Evolutionary conservation across 2,113 vertebrate genomes (phyloP), one percentile per base, ranked within the genome.

Genomic region (Poeciliopsis retropinna): DNA sequence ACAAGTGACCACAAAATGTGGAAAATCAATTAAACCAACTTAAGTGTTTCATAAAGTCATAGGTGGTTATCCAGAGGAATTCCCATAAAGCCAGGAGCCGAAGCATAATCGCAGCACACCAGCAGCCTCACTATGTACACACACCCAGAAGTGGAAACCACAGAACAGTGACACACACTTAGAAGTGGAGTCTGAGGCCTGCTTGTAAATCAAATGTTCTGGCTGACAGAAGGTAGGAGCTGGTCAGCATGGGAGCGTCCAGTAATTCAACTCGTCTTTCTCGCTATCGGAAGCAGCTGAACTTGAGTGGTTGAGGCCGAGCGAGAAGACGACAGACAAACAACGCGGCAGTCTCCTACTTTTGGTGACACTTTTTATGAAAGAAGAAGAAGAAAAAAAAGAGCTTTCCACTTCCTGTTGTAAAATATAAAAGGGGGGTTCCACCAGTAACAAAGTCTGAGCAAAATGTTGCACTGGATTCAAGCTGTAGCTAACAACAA

Each of bases 11-110:
- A 85, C 89, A 83, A 94, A 93, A 93, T 89, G 88, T 95, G 94
- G 94, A 95, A 95, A 95, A 93, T 94, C 93, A 94, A 95, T 95
- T 93, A 95, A 72, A 92, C 32, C 62, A 86, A 92, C 90, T 93
- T 91, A 92, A 94, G 93, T 92, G 93, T 93, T 95, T 94, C 91
- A 94, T 95, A 95, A 95, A 95, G 88, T 93, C 86, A 92, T 91
- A 94, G 92, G 92, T 94, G 90, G 92, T 89, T 92, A 78, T 92
- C 90, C 91, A 90, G 83, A 94, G 92, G 93, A 95, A 95, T 93
- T 89, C 94, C 83, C 80, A 91, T 95, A 94, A 95, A 92, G 64
- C 78, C 64, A 79, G 67, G 70, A 80, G 84, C 81, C 73, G 69
- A 81, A 78, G 86, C 87, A 25, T 85, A 88, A 91, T 91, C 71